These are phyloP conservation scores for Orthosia gracilis DNA, from an alignment of 2,888 invertebrate genomes.

Conservation along the genomic window DNA sequence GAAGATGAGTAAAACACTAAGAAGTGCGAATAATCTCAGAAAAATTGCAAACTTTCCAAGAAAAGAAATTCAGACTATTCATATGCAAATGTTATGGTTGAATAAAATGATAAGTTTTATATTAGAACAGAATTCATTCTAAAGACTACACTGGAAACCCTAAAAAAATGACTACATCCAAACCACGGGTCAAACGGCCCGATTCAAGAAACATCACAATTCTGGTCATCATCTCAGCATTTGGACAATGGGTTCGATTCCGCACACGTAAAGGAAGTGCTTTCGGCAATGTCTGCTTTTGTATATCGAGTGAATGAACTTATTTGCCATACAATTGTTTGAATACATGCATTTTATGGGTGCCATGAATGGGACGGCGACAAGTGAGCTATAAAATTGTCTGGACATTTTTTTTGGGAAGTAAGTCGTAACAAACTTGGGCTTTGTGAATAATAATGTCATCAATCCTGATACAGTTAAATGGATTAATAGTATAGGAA, in stretches of 20 bases:
- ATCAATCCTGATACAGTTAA: not conserved
- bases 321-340: conserved; percentile 53
- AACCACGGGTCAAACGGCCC: conserved; percentile 45
- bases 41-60: not conserved
- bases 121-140: not conserved
- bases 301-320: conserved; percentile 63
- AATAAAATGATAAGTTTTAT: not conserved
- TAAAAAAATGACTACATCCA: conserved; percentile 31
- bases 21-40: not conserved
- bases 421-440: conserved; percentile 26
- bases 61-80: conserved; percentile 3
- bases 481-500: not conserved
- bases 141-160: conserved; percentile 39
- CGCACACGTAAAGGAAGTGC: conserved; percentile 73
- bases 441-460: conserved; percentile 6
- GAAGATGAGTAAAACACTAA: not conserved
- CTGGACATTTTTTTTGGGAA: conserved; percentile 20
- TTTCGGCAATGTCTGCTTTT: conserved; percentile 61
- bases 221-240: conserved; percentile 61
- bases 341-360: conserved; percentile 41
- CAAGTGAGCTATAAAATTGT: conserved; percentile 44
- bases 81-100: conserved; percentile 3
- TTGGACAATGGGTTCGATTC: conserved; percentile 69
- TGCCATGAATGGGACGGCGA: conserved; percentile 40
- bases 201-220: conserved; percentile 64